Conservation (phyloP, 2,113 vertebrate genomes). For the Picathartes gymnocephalus region DNA sequence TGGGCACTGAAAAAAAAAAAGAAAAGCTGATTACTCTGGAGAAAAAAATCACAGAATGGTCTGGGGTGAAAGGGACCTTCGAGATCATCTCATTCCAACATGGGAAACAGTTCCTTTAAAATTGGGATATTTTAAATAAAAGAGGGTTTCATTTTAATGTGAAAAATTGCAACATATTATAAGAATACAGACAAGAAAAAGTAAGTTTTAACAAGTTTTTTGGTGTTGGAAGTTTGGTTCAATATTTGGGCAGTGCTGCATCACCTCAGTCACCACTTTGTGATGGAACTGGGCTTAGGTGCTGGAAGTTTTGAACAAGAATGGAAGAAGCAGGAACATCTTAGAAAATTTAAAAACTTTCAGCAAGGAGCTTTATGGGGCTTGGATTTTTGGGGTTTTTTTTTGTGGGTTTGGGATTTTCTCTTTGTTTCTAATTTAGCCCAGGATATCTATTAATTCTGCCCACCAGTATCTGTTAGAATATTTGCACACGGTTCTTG, state of each 20-base stretch:
- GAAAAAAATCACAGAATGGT: not conserved
- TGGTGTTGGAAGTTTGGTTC: not conserved
- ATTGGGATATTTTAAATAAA: not conserved
- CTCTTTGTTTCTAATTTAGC: not conserved
- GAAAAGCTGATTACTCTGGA: not conserved
- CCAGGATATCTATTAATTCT: accelerated
- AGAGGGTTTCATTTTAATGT: not conserved
- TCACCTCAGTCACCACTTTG: not conserved
- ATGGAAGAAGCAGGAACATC: not conserved
- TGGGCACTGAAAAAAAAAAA: not conserved
- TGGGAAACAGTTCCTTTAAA: not conserved
- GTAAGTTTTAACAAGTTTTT: not conserved
- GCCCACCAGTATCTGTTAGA: not conserved
- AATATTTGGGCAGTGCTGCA: not conserved
- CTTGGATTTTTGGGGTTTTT: not conserved
- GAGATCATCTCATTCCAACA: not conserved
- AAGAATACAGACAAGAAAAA: not conserved
- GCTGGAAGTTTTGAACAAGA: not conserved
- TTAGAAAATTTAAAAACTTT: not conserved
- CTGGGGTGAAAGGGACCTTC: not conserved
- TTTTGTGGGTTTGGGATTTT: not conserved
- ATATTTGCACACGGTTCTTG: not conserved
- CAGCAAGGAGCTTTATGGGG: not conserved
- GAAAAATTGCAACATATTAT: not conserved
- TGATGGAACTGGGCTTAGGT: not conserved